Evolutionary conservation across 2,113 vertebrate genomes (phyloP).

Genomic region (Mormyrus lacerda): DNA sequence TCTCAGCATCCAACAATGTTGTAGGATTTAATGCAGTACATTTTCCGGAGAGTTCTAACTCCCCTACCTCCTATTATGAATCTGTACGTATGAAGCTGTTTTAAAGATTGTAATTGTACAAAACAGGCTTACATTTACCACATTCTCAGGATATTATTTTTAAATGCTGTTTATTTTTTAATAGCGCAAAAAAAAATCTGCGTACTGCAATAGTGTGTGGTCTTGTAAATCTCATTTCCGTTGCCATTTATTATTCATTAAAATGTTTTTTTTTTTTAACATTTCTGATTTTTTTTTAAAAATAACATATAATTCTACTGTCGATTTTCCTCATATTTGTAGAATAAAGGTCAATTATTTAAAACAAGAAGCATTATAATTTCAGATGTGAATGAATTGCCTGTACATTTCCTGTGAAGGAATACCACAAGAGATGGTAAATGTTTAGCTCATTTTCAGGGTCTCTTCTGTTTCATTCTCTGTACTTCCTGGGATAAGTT

Average conservation of each 20-base stretch:
- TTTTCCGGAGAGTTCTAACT: background rate
- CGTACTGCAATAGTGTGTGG: background rate
- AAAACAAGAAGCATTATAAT: background rate
- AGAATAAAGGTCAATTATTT: background rate
- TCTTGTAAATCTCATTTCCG: background rate
- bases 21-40: background rate
- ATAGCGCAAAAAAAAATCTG: background rate
- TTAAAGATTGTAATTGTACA: background rate
- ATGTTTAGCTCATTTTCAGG: background rate
- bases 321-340: background rate
- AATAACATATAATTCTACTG: background rate
- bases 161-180: background rate
- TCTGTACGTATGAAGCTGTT: background rate
- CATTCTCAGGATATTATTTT: background rate
- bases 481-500: background rate
- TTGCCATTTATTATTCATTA: background rate
- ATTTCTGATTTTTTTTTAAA: background rate
- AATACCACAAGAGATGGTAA: background rate
- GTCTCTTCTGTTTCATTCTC: background rate
- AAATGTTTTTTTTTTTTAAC: background rate
- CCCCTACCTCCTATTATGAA: background rate
- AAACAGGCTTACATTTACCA: background rate
- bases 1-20: background rate
- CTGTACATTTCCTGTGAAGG: background rate
- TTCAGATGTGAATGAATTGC: background rate